Evolutionary conservation across 2,113 vertebrate species (phyloP), one percentile per base, ranked within the genome.

Genomic region (Malurus melanocephalus): DNA sequence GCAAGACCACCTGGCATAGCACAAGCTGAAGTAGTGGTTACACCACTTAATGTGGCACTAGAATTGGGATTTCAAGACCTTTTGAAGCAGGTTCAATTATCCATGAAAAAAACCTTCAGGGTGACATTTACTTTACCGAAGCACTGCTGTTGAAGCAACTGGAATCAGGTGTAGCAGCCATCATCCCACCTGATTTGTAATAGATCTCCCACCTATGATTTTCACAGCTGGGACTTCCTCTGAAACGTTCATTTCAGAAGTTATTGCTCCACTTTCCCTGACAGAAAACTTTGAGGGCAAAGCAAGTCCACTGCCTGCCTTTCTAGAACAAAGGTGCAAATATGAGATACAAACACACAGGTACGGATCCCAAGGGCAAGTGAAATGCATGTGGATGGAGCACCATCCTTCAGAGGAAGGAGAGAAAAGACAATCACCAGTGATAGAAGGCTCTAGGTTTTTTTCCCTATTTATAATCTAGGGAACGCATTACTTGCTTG

Each of bases 301-400:
- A 87, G 27, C 32, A 38, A 84, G 13, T 18, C 46, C 4, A 5
- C 12, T 10, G 7, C 7, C 30, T n/a, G 51, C 43, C 71, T 56
- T 69, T 73, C 71, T 55, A 35, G 92, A 82, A 67, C 30, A 51
- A 74, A 55, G 15, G n/a, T 40, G 45, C 1, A 23, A 77, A 56
- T 3, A 18, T 0, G 2, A 4, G 1, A 52, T 7, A 55, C 1
- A 30, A 46, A 80, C 22, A 14, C 10, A 5, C 13, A 4, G 19
- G 17, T 6, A 59, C 17, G 35, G n/a, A 48, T 15, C 61, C 35
- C 35, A 57, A 23, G 21, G 5, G 26, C 33, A 33, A 51, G 14
- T 27, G 43, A 46, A 68, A 53, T 3, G 7, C 0, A 0, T 2
- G 4, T 12, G 46, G 48, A 12, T n/a, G 38, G 32, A 52, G 23